Percentiles rank a stretch among this genome's conserved stretches.
phyloP scores from a whole-genome alignment of 2,888 invertebrate species.

The Anthophora plumipes region DNA sequence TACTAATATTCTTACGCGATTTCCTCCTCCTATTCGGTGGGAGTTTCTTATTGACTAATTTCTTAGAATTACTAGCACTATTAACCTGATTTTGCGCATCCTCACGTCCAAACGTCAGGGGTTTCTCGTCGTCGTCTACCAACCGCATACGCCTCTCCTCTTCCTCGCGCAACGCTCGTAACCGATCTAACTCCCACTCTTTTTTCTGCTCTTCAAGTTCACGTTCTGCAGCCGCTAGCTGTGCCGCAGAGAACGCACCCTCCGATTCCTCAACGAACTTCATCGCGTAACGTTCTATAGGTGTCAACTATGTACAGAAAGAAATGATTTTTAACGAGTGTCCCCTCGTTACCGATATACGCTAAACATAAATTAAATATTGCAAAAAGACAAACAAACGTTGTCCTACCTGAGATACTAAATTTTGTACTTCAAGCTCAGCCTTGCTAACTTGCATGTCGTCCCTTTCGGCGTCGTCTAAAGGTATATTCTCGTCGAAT shows the following conservation, averaged over 20 bases:
- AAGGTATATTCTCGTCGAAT: conserved; percentile 97
- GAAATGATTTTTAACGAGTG: conserved; percentile 9
- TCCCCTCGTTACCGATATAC: not conserved
- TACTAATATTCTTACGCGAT: conserved; percentile 72
- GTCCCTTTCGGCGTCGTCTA: conserved; percentile 88
- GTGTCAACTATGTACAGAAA: conserved; percentile 90
- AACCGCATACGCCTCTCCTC: conserved; percentile 87
- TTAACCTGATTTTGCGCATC: conserved; percentile 95
- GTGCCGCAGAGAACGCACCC: conserved; percentile 92
- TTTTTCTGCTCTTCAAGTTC: conserved; percentile 94
- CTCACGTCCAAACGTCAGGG: conserved; percentile 91
- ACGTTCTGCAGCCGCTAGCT: conserved; percentile 94
- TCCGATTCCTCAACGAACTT: conserved; percentile 95
- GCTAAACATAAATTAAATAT: not conserved
- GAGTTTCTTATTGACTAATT: conserved; percentile 76
- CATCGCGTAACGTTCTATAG: conserved; percentile 98
- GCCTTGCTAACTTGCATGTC: conserved; percentile 89
- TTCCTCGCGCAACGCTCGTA: conserved; percentile 89
- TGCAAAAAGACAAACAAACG: not conserved
- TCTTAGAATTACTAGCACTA: conserved; percentile 84
- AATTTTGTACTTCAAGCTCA: conserved; percentile 89
- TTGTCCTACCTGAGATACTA: conserved; percentile 88
- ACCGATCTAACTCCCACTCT: conserved; percentile 94
- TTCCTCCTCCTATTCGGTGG: conserved; percentile 75
- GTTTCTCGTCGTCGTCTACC: conserved; percentile 88